Conservation (phyloP, 2,113 vertebrate genomes). For the Sorex fumeus region DNA sequence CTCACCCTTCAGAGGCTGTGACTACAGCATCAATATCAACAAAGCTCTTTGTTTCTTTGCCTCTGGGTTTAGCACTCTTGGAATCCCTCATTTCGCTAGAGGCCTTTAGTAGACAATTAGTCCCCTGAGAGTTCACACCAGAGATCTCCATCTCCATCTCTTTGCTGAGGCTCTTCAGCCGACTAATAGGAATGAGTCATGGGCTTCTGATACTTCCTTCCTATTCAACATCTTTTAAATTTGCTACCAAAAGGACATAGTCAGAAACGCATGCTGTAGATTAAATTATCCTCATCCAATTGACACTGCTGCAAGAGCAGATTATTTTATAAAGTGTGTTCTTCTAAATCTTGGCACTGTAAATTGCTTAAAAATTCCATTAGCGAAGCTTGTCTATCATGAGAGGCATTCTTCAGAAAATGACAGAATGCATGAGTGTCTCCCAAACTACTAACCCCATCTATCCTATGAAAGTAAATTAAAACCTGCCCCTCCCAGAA, state of each 20-base stretch:
- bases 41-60: neutral
- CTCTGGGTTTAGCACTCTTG: neutral
- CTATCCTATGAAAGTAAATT: too few relatives aligned
- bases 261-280: neutral
- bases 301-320: neutral
- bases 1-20: neutral
- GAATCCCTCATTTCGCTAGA: too few relatives aligned
- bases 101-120: too few relatives aligned
- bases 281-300: neutral
- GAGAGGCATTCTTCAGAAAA: neutral
- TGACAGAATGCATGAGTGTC: neutral
- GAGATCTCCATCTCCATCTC: neutral
- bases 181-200: neutral
- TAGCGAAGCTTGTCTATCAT: neutral
- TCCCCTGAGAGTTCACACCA: neutral
- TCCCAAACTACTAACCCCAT: neutral
- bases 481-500: too few relatives aligned
- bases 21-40: neutral
- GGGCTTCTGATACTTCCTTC: neutral
- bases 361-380: neutral
- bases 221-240: neutral
- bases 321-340: neutral
- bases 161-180: neutral
- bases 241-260: neutral
- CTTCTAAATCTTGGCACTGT: neutral